phyloP scores from a whole-genome alignment of 2,113 vertebrate genomes.

The Leptodactylus fuscus region DNA sequence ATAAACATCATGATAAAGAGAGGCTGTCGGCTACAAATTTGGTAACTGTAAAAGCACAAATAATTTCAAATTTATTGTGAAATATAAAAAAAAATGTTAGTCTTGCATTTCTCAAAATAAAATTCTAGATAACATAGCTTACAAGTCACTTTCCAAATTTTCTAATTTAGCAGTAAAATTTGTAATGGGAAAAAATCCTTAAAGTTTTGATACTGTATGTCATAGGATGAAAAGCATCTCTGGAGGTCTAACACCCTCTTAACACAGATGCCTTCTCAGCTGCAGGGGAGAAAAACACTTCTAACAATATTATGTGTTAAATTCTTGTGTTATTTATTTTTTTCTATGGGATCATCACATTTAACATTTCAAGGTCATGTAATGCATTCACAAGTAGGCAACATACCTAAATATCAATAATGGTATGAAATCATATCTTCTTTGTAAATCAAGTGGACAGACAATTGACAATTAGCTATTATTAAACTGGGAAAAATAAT shows the following conservation, averaged over 20 bases:
- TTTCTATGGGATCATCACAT: slow-evolving; percentile 28
- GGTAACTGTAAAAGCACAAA: not conserved
- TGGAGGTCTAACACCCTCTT: slow-evolving; percentile 34
- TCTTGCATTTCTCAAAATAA: not conserved
- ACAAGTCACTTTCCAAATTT: slow-evolving; percentile 12
- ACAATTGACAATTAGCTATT: no score
- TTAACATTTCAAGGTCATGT: slow-evolving; percentile 36
- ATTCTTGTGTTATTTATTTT: not conserved
- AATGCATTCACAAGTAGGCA: slow-evolving; percentile 38
- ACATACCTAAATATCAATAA: slow-evolving; percentile 8
- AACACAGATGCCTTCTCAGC: slow-evolving; percentile 18
- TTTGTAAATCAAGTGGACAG: not conserved
- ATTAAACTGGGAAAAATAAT: no score
- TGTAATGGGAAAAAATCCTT: not conserved
- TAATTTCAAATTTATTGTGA: not conserved
- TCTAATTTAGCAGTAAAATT: not conserved
- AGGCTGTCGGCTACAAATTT: not conserved
- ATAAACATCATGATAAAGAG: not conserved
- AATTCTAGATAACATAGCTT: not conserved
- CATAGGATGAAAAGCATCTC: slow-evolving; percentile 31
- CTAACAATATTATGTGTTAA: slow-evolving; percentile 11
- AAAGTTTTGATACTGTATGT: not conserved
- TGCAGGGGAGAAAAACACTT: slow-evolving; percentile 23
- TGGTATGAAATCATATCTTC: not conserved
- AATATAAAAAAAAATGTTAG: not conserved